Conservation (phyloP, 2,113 vertebrate genomes). For the Zosterops japonicus region DNA sequence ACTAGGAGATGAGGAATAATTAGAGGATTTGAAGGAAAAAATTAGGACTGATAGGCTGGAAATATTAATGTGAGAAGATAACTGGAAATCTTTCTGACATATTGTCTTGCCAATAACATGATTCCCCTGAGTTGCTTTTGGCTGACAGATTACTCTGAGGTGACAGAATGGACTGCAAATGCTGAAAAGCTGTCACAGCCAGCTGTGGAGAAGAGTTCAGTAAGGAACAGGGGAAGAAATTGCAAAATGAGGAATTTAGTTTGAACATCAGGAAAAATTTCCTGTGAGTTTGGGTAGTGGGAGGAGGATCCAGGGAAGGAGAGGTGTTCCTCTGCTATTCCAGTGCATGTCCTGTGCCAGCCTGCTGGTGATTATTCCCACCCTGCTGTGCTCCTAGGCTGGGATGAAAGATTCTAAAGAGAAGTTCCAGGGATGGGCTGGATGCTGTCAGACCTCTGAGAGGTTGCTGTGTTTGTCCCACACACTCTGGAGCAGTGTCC, state of each 20-base stretch:
- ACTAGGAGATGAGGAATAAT: background rate
- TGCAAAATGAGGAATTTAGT: background rate
- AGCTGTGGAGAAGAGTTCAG: background rate
- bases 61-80: background rate
- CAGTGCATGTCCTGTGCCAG: background rate
- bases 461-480: background rate
- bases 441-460: background rate
- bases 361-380: background rate
- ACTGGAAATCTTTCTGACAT: background rate
- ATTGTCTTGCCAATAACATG: background rate
- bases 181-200: background rate
- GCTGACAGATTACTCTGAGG: background rate
- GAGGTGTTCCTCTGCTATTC: background rate
- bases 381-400: background rate
- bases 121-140: background rate
- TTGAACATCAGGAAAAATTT: background rate
- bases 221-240: background rate
- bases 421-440: background rate
- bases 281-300: fast-evolving
- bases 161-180: background rate
- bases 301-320: background rate
- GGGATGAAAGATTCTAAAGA: background rate
- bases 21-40: background rate
- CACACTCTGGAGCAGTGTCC: background rate
- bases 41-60: background rate